These are phyloP conservation scores for Troides aeacus DNA, from an alignment of 2,888 invertebrate genomes.

Conservation along the genomic window DNA sequence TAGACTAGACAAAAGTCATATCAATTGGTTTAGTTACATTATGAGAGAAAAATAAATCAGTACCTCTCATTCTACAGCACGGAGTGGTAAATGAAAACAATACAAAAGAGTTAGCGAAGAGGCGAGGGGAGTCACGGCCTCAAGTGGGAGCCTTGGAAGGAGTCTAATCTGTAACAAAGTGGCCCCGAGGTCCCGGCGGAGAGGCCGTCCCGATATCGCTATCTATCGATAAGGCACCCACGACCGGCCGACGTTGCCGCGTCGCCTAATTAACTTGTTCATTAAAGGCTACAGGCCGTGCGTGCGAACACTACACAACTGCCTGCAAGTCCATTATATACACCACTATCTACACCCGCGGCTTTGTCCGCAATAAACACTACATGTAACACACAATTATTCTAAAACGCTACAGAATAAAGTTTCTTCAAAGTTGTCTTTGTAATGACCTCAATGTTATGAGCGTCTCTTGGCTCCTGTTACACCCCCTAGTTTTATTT, in stretches of 20 bases:
- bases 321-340: background rate
- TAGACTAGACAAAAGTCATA: too few species aligned
- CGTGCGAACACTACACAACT: slow-evolving; percentile 23
- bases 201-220: slow-evolving; percentile 40
- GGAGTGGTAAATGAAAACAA: background rate
- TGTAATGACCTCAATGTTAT: too few species aligned
- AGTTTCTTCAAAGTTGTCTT: too few species aligned
- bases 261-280: slow-evolving; percentile 58
- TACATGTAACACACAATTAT: background rate
- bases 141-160: slow-evolving; percentile 28
- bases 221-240: slow-evolving; percentile 47
- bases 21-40: too few species aligned
- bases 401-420: too few species aligned
- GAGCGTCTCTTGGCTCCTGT: too few species aligned
- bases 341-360: background rate
- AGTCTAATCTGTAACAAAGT: slow-evolving; percentile 29
- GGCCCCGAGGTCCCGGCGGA: slow-evolving; percentile 22
- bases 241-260: slow-evolving; percentile 44
- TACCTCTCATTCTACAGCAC: background rate
- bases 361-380: slow-evolving; percentile 6
- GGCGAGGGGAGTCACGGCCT: slow-evolving; percentile 22
- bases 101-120: slow-evolving; percentile 5
- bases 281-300: slow-evolving; percentile 43
- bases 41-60: too few species aligned
- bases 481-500: too few species aligned